These are phyloP conservation scores for Bombus haemorrhoidalis DNA, from an alignment of 1,140 invertebrate genomes.

Conservation along the genomic window DNA sequence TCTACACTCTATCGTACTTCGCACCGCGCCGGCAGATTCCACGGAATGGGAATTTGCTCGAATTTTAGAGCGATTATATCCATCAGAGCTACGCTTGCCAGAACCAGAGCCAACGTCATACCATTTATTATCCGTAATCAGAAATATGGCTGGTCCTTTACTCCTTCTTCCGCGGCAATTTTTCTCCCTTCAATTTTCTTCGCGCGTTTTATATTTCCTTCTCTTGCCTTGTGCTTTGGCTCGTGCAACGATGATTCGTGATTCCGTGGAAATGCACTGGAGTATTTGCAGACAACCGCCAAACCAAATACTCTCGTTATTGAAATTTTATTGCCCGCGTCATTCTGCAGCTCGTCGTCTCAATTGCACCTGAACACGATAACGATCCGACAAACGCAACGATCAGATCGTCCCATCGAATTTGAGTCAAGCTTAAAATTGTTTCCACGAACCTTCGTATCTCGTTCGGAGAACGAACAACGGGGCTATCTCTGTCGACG, in stretches of 20 bases:
- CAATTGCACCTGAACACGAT: constrained; percentile 37
- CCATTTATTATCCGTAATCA: constrained; percentile 54
- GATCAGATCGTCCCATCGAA: constrained; percentile 13
- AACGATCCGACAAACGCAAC: constrained; percentile 59
- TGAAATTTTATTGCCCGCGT: constrained; percentile 62
- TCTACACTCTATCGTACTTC: constrained; percentile 13
- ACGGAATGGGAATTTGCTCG: constrained; percentile 20
- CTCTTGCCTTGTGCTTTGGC: not conserved
- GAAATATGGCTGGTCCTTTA: constrained; percentile 28
- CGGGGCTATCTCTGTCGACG: not conserved
- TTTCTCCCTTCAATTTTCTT: not conserved
- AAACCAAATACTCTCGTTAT: constrained; percentile 59
- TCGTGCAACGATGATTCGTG: not conserved
- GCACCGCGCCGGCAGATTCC: constrained; percentile 8
- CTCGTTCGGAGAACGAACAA: not conserved
- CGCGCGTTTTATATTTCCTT: not conserved
- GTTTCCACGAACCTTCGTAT: not conserved
- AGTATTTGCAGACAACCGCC: constrained; percentile 8
- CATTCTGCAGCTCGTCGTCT: constrained; percentile 22
- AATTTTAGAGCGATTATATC: constrained; percentile 59
- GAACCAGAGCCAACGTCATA: constrained; percentile 14
- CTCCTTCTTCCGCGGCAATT: not conserved
- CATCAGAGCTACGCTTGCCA: constrained; percentile 26
- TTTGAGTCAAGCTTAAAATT: constrained; percentile 13
- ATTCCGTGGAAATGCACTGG: not conserved